Percentiles rank a stretch among this genome's conserved stretches.
Conservation (phyloP, 2,797 vertebrate species). For the Scyliorhinus canicula region DNA sequence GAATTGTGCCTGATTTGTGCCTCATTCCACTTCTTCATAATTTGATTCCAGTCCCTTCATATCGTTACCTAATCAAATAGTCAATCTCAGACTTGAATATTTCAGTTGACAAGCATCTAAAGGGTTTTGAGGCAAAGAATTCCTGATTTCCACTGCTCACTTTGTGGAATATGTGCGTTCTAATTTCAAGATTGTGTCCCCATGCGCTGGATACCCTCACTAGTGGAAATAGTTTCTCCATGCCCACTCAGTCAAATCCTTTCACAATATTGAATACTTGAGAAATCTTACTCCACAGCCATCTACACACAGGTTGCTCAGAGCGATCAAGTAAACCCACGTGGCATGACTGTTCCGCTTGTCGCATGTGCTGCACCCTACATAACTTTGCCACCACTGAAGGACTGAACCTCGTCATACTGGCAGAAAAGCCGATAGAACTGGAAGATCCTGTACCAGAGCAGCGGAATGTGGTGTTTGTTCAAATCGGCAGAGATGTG, state of each 20-base stretch:
- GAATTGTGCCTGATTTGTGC: background rate
- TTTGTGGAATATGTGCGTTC: background rate
- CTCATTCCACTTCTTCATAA: background rate
- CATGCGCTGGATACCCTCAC: background rate
- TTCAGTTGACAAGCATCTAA: background rate
- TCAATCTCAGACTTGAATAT: background rate
- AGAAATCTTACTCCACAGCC: background rate
- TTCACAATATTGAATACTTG: background rate
- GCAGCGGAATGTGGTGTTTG: background rate
- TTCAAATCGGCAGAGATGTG: background rate
- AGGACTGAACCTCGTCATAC: background rate
- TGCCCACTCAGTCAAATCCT: background rate
- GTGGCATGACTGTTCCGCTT: background rate
- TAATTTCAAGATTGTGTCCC: background rate
- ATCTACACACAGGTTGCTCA: background rate
- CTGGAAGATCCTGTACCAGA: background rate
- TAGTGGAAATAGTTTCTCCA: background rate
- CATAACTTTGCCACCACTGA: background rate
- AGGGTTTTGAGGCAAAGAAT: background rate
- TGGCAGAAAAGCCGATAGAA: background rate
- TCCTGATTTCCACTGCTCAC: background rate
- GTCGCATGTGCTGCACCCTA: background rate
- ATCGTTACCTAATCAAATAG: background rate
- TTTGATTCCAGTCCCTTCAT: background rate
- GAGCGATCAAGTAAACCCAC: background rate